Conservation (phyloP, 2,113 vertebrate species). For the Girardinichthys multiradiatus region DNA sequence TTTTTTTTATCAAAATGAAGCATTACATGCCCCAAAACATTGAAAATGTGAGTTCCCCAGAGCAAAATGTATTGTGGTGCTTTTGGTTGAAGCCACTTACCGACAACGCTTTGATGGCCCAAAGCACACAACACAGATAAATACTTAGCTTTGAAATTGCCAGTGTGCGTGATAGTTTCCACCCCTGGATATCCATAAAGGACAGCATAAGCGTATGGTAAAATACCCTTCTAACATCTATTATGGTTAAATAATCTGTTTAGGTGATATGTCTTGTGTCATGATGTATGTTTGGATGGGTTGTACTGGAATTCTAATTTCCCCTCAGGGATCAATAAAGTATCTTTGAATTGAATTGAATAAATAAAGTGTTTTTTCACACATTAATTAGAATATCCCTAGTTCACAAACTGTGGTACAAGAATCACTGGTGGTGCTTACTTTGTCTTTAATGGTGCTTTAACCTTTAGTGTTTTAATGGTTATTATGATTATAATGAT, state of each 20-base stretch:
- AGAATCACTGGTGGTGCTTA: too few relatives aligned
- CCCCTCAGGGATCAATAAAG: too few relatives aligned
- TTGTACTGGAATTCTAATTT: too few relatives aligned
- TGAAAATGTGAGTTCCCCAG: background rate
- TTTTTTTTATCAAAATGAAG: constrained; percentile 11
- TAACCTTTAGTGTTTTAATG: too few relatives aligned
- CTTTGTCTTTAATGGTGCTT: too few relatives aligned
- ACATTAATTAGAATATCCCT: background rate
- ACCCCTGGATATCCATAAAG: background rate
- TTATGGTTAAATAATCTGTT: background rate
- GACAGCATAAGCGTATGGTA: background rate
- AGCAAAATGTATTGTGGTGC: background rate
- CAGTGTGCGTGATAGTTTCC: background rate
- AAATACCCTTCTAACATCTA: background rate
- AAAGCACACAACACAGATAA: background rate
- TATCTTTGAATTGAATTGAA: too few relatives aligned
- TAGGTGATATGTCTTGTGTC: background rate
- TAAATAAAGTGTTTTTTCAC: background rate
- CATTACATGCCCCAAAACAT: background rate
- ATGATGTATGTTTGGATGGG: too few relatives aligned
- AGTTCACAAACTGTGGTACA: background rate
- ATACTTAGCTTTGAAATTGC: background rate
- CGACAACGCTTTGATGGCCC: background rate
- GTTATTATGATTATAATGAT: too few relatives aligned
- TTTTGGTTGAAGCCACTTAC: background rate